Evolutionary conservation across 2,113 vertebrate species (phyloP).

Genomic region (Poeciliopsis prolifica): DNA sequence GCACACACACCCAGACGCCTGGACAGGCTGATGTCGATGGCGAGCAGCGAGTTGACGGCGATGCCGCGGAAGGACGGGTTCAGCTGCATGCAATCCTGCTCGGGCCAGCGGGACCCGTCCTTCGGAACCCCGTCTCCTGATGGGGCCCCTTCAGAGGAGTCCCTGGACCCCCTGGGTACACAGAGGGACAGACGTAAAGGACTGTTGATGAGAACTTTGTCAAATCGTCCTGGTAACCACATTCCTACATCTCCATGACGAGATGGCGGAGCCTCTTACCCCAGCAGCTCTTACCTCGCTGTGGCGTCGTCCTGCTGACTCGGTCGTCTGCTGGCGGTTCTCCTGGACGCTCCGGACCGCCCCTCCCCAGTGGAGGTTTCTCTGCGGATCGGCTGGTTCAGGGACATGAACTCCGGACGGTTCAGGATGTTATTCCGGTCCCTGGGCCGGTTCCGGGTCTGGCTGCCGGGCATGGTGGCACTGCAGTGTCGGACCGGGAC

Average conservation of each 20-base stretch:
- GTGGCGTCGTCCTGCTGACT: slow-evolving; percentile 60
- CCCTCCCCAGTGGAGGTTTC: slow-evolving; percentile 74
- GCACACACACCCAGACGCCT: slow-evolving; percentile 89
- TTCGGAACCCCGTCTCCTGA: slow-evolving; percentile 73
- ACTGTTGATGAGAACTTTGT: too few relatives aligned
- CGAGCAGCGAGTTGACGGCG: slow-evolving; percentile 90
- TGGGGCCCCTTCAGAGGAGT: slow-evolving; percentile 36
- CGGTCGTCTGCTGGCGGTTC: slow-evolving; percentile 44
- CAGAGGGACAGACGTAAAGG: neutral
- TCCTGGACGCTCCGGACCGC: slow-evolving; percentile 70
- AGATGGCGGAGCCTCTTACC: neutral
- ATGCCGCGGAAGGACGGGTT: slow-evolving; percentile 93
- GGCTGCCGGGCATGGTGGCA: slow-evolving; percentile 84
- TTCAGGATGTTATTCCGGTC: slow-evolving; percentile 88
- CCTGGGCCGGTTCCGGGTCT: slow-evolving; percentile 81
- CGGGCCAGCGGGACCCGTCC: slow-evolving; percentile 84
- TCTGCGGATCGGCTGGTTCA: slow-evolving; percentile 84
- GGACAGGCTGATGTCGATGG: slow-evolving; percentile 93
- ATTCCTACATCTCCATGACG: neutral
- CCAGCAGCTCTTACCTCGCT: slow-evolving; percentile 45
- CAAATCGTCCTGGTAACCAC: too few relatives aligned
- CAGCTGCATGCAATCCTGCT: slow-evolving; percentile 96
- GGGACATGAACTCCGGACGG: slow-evolving; percentile 90
- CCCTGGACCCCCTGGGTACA: slow-evolving; percentile 42
- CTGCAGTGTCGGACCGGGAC: neutral